These are phyloP conservation scores for Pantherophis alleghaniensis DNA, from an alignment of 2,797 vertebrate genomes.

Conservation along the genomic window DNA sequence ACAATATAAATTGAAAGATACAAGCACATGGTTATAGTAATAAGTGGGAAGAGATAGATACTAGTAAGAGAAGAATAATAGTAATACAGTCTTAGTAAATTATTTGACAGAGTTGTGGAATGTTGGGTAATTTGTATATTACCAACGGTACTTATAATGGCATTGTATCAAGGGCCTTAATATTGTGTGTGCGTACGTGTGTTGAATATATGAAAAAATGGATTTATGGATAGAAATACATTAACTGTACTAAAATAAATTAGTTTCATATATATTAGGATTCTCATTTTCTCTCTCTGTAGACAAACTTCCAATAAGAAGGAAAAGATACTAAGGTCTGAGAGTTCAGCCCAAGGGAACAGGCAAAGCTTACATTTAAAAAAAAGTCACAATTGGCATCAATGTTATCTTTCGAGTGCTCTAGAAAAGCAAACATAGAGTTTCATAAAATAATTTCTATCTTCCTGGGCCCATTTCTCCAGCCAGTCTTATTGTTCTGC, in stretches of 20 bases:
- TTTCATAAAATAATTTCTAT: neutral
- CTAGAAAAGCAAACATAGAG: neutral
- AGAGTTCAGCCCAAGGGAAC: conserved; percentile 21
- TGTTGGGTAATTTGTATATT: conserved; percentile 4
- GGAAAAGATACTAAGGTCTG: neutral
- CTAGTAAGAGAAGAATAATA: too few species aligned
- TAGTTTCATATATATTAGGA: neutral
- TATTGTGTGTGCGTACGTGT: too few species aligned
- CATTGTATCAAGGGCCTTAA: neutral
- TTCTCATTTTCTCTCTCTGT: neutral
- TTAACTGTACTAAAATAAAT: conserved; percentile 16
- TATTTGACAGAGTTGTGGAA: too few species aligned
- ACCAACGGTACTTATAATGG: conserved; percentile 9
- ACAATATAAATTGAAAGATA: too few species aligned
- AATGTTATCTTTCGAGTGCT: neutral
- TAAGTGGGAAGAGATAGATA: too few species aligned
- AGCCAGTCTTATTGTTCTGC: neutral
- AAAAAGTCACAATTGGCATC: neutral
- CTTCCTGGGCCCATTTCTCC: neutral
- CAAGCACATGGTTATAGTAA: too few species aligned
- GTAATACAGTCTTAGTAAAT: too few species aligned
- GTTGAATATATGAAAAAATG: accelerated
- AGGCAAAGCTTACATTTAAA: conserved; percentile 23
- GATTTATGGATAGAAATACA: accelerated
- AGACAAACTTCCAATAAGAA: neutral